Evolutionary conservation across 2,888 invertebrate species (phyloP).

Genomic region (Lepidonotus clava): DNA sequence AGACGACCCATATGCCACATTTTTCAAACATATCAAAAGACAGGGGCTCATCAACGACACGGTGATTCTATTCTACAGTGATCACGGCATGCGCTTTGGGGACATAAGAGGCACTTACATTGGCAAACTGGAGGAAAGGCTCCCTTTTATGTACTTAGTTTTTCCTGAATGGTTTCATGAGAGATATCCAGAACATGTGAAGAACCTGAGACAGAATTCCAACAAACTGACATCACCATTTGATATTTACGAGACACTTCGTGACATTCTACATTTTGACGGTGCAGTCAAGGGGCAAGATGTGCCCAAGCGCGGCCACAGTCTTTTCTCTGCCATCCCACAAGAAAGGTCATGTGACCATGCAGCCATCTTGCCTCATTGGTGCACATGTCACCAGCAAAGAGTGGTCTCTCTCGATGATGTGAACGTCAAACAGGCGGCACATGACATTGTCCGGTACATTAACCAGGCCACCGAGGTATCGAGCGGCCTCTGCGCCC

Average conservation of each 20-base stretch:
- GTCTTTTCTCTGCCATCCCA: conserved; percentile 89
- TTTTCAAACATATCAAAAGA: conserved; percentile 82
- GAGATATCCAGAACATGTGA: conserved; percentile 82
- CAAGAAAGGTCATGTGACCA: conserved; percentile 87
- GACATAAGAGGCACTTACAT: conserved; percentile 90
- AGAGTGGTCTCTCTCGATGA: conserved; percentile 83
- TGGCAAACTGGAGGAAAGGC: conserved; percentile 88
- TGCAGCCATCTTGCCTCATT: conserved; percentile 90
- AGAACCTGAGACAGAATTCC: conserved; percentile 86
- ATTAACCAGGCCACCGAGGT: conserved; percentile 85
- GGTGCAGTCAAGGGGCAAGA: conserved; percentile 42
- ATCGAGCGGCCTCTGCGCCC: conserved; percentile 67
- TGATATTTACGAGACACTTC: conserved; percentile 90
- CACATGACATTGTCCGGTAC: conserved; percentile 84
- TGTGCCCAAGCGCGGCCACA: conserved; percentile 78
- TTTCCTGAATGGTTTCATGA: conserved; percentile 88
- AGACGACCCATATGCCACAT: conserved; percentile 85
- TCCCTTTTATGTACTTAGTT: conserved; percentile 89
- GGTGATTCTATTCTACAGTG: conserved; percentile 84
- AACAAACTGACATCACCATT: conserved; percentile 89
- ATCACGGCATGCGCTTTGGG: conserved; percentile 95
- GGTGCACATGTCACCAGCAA: conserved; percentile 92
- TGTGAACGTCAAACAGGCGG: conserved; percentile 83
- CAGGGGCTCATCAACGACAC: conserved; percentile 72
- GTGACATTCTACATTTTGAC: conserved; percentile 80